Evolutionary conservation across 2,797 vertebrate genomes (phyloP).

Genomic region (Remorina albescens): DNA sequence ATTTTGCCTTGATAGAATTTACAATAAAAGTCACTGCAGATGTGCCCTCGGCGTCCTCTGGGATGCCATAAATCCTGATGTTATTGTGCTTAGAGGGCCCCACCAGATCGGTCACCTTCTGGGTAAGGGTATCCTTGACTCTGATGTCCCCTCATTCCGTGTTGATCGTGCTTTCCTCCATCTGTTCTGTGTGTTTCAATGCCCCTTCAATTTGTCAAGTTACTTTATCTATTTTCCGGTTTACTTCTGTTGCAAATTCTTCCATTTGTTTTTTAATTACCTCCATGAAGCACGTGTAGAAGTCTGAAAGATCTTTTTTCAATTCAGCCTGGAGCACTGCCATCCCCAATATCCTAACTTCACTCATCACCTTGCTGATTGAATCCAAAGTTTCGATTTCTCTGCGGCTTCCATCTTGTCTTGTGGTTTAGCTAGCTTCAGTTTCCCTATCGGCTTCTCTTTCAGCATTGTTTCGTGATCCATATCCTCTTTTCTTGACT

Average conservation of each 20-base stretch:
- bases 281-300: background rate
- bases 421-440: background rate
- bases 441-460: background rate
- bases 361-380: background rate
- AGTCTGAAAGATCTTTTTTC: constrained; percentile 12
- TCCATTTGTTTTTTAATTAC: constrained; percentile 25
- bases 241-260: background rate
- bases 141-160: constrained; percentile 19
- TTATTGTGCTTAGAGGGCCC: background rate
- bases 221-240: background rate
- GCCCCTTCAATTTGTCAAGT: background rate
- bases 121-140: constrained; percentile 15
- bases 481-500: constrained; percentile 2
- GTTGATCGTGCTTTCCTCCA: background rate
- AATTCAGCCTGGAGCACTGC: background rate
- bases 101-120: constrained; percentile 15
- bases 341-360: background rate
- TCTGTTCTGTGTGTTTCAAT: background rate
- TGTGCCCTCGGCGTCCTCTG: background rate
- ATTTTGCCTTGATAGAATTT: background rate
- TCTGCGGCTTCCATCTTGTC: constrained; percentile 6
- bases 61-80: constrained; percentile 1
- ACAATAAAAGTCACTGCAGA: background rate
- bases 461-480: background rate
- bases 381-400: background rate